Evolutionary conservation across 2,888 invertebrate genomes (phyloP), one percentile per base, ranked within the genome.

Genomic region (Dendrolimus pini): DNA sequence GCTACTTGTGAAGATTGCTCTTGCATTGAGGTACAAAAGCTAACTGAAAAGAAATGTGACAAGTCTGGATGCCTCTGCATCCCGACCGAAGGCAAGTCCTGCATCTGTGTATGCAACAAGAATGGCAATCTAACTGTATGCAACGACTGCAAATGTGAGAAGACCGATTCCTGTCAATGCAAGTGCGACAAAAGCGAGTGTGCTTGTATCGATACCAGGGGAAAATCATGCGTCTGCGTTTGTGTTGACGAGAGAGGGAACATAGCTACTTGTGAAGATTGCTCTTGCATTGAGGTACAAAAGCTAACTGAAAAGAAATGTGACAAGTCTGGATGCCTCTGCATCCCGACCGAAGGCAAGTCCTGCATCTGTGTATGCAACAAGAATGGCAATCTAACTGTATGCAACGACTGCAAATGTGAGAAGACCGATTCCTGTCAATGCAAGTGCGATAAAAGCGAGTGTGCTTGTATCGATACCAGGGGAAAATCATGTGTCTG

Each of bases 401-500:
- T 61, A 10, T 77, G 77, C 55, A 61, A 68, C 13, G 69, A 73
- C 47, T 74, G 75, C 59, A 65, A 59, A 57, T 75, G 75, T 55
- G 59, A 60, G 47, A 70, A 71, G 12, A 10, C 55, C 1, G 68
- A 64, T 41, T 12, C 42, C 42, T 57, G 56, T 8, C 1, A 54
- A 41, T 56, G 41, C 53, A 52, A 58, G 13, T 58, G 53, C 41
- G 41, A 52, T 9, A 59, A 64, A 52, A 56, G 59, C 0, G 70
- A 72, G 42, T 83, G 83, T 60, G 60, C 72, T 58, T 83, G 80
- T 61, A 69, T 79, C 10, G 58, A 59, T 0, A 77, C 78, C 12
- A 62, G 63, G 6, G 70, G 67, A 0, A 67, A 63, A 12, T 2
- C 59, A 13, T 72, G 67, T 58, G 62, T 77, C 56, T 78, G 75